A percentile compares a stretch with the other conserved stretches of the same genome.
Conservation (phyloP, 2,113 vertebrate species). For the Ochotona princeps region DNA sequence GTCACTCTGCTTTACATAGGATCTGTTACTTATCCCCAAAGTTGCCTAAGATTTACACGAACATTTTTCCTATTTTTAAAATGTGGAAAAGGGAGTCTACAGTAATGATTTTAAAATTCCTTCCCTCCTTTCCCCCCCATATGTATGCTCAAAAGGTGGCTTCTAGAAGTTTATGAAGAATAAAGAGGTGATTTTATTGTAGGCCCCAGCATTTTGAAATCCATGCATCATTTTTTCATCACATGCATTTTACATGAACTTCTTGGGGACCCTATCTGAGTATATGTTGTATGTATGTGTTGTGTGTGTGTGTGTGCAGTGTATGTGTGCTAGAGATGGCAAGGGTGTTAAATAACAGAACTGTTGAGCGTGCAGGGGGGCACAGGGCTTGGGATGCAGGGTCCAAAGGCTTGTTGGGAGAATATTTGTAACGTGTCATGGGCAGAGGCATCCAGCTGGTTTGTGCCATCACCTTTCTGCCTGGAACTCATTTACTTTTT, state of each 20-base stretch:
- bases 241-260: too few species aligned
- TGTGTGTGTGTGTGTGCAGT: too few species aligned
- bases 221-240: too few species aligned
- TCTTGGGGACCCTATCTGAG: too few species aligned
- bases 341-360: neutral
- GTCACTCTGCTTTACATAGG: neutral
- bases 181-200: too few species aligned
- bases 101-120: neutral
- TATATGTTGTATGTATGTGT: too few species aligned
- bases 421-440: neutral
- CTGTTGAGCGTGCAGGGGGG: neutral
- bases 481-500: constrained; percentile 17
- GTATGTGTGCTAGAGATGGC: neutral
- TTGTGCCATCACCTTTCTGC: neutral
- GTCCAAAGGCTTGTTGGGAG: neutral
- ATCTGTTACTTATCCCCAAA: neutral
- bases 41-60: neutral
- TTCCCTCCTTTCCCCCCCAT: neutral
- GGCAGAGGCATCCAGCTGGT: neutral
- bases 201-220: too few species aligned
- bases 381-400: neutral
- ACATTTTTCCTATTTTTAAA: neutral
- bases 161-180: too few species aligned
- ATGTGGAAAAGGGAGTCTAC: neutral
- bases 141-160: too few species aligned